A percentile compares a stretch with the other conserved stretches of the same genome.
These are phyloP conservation scores for Thalassophryne amazonica DNA, from an alignment of 2,797 vertebrate species.

Conservation along the genomic window DNA sequence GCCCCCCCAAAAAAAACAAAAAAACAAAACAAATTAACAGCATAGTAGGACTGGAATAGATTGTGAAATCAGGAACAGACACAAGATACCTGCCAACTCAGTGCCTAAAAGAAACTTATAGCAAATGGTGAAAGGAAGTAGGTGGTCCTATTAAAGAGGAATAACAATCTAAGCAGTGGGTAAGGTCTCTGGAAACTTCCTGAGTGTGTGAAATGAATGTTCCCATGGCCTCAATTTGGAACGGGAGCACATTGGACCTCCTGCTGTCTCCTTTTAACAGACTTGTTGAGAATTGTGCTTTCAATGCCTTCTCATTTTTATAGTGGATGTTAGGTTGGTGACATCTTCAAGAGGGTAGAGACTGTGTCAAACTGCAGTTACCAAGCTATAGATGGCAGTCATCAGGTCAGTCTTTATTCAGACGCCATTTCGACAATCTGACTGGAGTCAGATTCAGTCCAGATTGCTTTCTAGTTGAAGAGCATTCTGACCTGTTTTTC, in stretches of 20 bases:
- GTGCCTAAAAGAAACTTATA: conserved; percentile 35
- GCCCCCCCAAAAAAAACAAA: too few relatives aligned
- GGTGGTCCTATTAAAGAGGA: conserved; percentile 26
- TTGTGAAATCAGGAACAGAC: conserved; percentile 34
- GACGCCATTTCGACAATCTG: too few relatives aligned
- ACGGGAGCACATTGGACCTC: neutral
- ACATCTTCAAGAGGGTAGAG: too few relatives aligned
- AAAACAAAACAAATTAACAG: conserved; percentile 14
- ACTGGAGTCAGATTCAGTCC: too few relatives aligned
- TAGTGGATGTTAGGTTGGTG: too few relatives aligned
- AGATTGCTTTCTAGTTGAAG: too few relatives aligned
- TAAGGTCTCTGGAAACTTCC: conserved; percentile 42
- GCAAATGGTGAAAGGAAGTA: conserved; percentile 29
- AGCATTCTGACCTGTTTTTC: too few relatives aligned
- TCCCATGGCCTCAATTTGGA: conserved; percentile 26
- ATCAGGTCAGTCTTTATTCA: too few relatives aligned
- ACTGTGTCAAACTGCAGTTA: too few relatives aligned
- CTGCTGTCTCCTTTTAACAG: conserved; percentile 2
- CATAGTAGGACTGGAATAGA: conserved; percentile 28
- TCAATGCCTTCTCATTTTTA: neutral
- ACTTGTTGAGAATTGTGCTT: neutral
- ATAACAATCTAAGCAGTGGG: conserved; percentile 20
- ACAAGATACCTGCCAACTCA: conserved; percentile 6
- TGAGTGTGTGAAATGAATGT: conserved; percentile 31
- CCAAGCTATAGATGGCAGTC: too few relatives aligned